phyloP scores from a whole-genome alignment of 2,888 invertebrate genomes.

The Tachina lurida region DNA sequence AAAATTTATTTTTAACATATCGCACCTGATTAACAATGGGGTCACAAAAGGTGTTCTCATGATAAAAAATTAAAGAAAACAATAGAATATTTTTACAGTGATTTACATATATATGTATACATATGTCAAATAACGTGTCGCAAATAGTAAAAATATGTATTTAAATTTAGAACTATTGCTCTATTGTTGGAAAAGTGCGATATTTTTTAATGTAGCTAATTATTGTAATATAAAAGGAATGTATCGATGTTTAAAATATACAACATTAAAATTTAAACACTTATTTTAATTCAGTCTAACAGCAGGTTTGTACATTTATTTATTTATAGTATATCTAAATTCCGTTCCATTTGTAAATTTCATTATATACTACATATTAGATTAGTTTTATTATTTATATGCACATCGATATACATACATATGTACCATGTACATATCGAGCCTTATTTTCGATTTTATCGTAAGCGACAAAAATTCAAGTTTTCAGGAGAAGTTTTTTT shows the following conservation, averaged over 20 bases:
- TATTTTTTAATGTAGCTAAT: constrained; percentile 48
- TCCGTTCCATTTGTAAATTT: no score
- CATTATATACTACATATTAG: no score
- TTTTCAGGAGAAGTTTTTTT: no score
- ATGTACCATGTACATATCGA: not conserved
- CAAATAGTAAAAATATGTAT: not conserved
- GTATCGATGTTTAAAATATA: constrained; percentile 61
- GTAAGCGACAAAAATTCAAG: no score
- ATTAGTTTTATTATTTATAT: not conserved
- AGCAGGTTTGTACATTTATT: constrained; percentile 27
- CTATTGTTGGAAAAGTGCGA: not conserved
- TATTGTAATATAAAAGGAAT: constrained; percentile 50
- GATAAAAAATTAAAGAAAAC: no score
- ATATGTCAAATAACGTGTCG: no score
- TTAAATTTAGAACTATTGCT: not conserved
- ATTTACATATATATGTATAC: no score
- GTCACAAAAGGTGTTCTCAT: no score
- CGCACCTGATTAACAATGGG: not conserved
- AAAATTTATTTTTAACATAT: constrained; percentile 46
- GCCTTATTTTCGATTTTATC: no score
- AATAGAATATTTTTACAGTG: no score
- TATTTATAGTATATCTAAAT: not conserved
- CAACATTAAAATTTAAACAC: constrained; percentile 22
- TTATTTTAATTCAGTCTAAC: not conserved
- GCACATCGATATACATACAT: not conserved